Conservation (phyloP, 2,797 vertebrate species). For the Balearica regulorum region DNA sequence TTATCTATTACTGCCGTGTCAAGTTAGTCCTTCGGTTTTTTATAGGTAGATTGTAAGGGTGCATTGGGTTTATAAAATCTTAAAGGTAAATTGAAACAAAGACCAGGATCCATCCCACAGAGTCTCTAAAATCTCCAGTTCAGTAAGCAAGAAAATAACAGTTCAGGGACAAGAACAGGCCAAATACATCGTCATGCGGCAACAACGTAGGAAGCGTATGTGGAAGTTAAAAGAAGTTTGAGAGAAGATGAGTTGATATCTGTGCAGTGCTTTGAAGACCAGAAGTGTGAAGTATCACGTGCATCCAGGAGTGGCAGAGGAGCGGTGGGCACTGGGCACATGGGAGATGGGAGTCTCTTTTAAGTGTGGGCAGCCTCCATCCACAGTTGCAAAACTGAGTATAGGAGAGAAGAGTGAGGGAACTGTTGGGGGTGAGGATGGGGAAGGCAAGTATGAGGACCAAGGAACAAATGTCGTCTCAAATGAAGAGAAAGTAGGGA, state of each 20-base stretch:
- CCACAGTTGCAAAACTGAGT: not conserved
- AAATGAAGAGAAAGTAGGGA: too few species aligned
- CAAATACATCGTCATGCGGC: not conserved
- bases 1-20: too few species aligned
- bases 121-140: too few species aligned
- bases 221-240: not conserved
- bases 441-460: not conserved
- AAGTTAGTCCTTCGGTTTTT: too few species aligned
- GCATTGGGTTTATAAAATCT: too few species aligned
- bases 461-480: not conserved
- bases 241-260: not conserved
- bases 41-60: too few species aligned
- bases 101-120: too few species aligned
- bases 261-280: not conserved
- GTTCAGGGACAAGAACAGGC: too few species aligned
- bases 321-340: too few species aligned
- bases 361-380: not conserved
- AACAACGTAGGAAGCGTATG: not conserved
- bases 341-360: not conserved
- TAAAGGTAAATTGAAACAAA: not conserved
- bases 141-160: too few species aligned
- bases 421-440: not conserved
- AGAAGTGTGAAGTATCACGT: not conserved
- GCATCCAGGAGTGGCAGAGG: not conserved
- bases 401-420: too few species aligned